These are phyloP conservation scores for Dolichallabes microphthalmus DNA, from an alignment of 2,113 vertebrate species.

Conservation along the genomic window DNA sequence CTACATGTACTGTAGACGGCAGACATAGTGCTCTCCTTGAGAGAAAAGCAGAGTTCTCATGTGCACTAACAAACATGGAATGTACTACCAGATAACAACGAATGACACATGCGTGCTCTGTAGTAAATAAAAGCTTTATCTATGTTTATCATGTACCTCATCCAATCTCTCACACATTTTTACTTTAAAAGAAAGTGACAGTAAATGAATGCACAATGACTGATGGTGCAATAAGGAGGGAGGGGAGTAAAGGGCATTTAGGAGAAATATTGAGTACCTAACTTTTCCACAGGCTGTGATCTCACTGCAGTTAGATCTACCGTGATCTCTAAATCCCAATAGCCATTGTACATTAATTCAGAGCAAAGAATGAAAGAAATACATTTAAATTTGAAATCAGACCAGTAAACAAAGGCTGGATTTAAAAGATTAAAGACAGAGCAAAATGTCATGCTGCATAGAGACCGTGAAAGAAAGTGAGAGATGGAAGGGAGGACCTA, in stretches of 20 bases:
- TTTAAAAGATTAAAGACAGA: constrained; percentile 7
- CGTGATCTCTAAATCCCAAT: background rate
- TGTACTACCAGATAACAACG: constrained; percentile 14
- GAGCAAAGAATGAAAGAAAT: constrained; percentile 10
- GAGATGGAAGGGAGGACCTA: constrained; percentile 35
- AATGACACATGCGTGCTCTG: constrained; percentile 17
- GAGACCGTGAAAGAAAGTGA: constrained; percentile 31
- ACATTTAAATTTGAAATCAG: background rate
- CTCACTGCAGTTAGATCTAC: background rate
- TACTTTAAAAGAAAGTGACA: background rate
- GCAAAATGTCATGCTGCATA: constrained; percentile 20
- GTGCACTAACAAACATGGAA: constrained; percentile 31
- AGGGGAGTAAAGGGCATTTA: background rate
- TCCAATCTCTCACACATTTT: background rate
- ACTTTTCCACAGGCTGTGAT: background rate
- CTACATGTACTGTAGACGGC: constrained; percentile 27
- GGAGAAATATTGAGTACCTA: background rate
- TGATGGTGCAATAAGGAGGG: background rate
- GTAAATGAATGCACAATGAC: background rate
- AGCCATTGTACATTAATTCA: constrained; percentile 10
- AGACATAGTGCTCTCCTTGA: constrained; percentile 9
- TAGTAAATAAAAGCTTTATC: background rate
- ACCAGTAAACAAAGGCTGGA: background rate
- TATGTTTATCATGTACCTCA: constrained; percentile 7
- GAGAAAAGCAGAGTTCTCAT: constrained; percentile 31